A percentile compares a stretch with the other conserved stretches of the same genome.
Evolutionary conservation across 2,888 invertebrate species (phyloP).

Genomic region (Sinohyriopsis cumingii): DNA sequence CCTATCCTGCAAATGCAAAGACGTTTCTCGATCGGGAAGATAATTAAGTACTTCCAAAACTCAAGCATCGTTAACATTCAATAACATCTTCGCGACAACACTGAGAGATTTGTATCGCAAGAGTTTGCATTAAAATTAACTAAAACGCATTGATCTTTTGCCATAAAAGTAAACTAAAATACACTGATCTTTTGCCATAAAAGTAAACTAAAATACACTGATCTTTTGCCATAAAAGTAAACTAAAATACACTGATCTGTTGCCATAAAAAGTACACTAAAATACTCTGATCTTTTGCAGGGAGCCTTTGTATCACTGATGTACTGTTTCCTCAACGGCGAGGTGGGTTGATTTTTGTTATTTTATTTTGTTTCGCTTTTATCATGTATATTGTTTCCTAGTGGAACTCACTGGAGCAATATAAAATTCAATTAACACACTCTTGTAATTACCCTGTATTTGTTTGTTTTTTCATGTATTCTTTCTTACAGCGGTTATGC

Average conservation of each 20-base stretch:
- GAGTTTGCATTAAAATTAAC: neutral
- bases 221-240: neutral
- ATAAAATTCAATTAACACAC: too few species aligned
- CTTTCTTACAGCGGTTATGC: too few species aligned
- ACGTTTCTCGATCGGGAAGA: too few species aligned
- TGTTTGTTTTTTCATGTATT: too few species aligned
- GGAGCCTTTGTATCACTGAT: slow-evolving; percentile 66
- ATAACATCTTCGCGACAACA: too few species aligned
- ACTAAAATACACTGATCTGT: neutral
- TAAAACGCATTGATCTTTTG: slow-evolving; percentile 45
- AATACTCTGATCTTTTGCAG: slow-evolving; percentile 62
- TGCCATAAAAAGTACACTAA: neutral
- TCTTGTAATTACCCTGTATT: too few species aligned
- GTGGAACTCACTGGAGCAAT: too few species aligned
- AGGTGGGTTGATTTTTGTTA: slow-evolving; percentile 49
- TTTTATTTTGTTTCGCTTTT: neutral
- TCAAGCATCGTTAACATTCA: too few species aligned
- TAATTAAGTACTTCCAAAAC: too few species aligned
- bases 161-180: neutral
- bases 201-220: neutral
- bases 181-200: neutral
- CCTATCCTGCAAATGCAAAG: too few species aligned
- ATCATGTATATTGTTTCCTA: neutral
- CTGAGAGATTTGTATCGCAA: too few species aligned
- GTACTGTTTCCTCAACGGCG: slow-evolving; percentile 68